These are phyloP conservation scores for Hydractinia echinata DNA, from an alignment of 30 jellyfish, hydroid and myxozoan genomes.

Conservation along the genomic window DNA sequence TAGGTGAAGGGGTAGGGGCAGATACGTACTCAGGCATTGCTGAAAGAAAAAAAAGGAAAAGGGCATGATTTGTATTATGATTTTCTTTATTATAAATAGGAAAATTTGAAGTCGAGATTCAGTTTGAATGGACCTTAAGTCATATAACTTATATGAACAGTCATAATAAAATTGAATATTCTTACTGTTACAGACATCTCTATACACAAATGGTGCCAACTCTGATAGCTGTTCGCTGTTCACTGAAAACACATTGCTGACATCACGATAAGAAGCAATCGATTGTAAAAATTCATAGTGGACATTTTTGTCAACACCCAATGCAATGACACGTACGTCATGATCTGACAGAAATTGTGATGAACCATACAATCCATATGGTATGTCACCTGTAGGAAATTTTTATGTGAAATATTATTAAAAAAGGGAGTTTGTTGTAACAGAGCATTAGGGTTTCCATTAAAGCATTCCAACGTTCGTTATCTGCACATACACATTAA, in stretches of 20 bases:
- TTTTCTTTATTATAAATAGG: too few species aligned
- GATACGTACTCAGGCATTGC: conserved; percentile 45
- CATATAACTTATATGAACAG: too few species aligned
- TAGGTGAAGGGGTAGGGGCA: conserved; percentile 34
- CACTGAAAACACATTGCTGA: conserved; percentile 79
- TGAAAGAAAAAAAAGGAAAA: neutral
- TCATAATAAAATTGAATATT: too few species aligned
- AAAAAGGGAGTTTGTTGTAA: too few species aligned
- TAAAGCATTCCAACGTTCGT: too few species aligned
- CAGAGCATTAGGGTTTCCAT: too few species aligned
- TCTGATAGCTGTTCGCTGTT: conserved; percentile 70
- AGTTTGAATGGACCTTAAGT: too few species aligned
- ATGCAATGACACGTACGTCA: conserved; percentile 77
- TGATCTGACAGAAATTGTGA: conserved; percentile 74
- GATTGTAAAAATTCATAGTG: conserved; percentile 71
- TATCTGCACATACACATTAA: too few species aligned
- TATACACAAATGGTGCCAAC: conserved; percentile 68
- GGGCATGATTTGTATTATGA: too few species aligned
- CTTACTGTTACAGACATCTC: conserved; percentile 89
- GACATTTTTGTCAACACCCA: conserved; percentile 83
- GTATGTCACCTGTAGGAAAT: conserved; percentile 45
- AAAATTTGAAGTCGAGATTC: too few species aligned
- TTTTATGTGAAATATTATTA: too few species aligned
- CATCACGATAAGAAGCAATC: conserved; percentile 82
- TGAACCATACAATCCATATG: conserved; percentile 86